Evolutionary conservation across 2,888 invertebrate species (phyloP).

Genomic region (Drosophila emarginata): DNA sequence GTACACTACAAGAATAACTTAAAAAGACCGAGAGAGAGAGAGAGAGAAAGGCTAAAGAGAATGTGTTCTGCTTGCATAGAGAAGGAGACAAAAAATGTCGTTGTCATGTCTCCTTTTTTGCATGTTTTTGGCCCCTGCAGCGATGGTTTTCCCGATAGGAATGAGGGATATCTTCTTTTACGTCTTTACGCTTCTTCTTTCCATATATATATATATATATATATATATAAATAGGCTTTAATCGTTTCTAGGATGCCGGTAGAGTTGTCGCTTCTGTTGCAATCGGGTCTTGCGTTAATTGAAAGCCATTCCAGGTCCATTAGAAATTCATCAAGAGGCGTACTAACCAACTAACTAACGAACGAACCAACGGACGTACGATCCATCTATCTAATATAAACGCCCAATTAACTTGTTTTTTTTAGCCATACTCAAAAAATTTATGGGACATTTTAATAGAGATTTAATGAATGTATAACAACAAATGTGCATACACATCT

Average conservation of each 20-base stretch:
- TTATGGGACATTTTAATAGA: conserved; percentile 25
- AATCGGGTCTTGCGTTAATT: conserved; percentile 62
- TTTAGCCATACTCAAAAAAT: conserved; percentile 7
- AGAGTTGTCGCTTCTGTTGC: conserved; percentile 7
- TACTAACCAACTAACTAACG: too few species aligned
- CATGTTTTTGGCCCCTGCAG: conserved; percentile 41
- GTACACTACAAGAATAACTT: conserved; percentile 25
- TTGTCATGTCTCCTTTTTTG: conserved; percentile 17
- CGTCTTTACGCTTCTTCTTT: neutral
- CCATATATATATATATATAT: too few species aligned
- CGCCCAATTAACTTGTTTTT: conserved; percentile 6
- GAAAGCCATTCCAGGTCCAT: conserved; percentile 52
- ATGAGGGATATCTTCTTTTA: conserved; percentile 16
- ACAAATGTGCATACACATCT: conserved; percentile 17
- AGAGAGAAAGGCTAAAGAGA: neutral
- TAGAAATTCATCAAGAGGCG: neutral
- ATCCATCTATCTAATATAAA: conserved; percentile 14
- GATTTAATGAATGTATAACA: conserved; percentile 32
- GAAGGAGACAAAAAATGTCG: conserved; percentile 36
- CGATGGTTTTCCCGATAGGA: conserved; percentile 12
- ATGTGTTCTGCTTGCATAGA: neutral
- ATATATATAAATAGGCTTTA: conserved; percentile 62
- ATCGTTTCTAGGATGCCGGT: conserved; percentile 56
- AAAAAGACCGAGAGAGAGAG: neutral
- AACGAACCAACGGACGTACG: neutral